Base-by-base conservation (phyloP, 2,113 vertebrate genomes). In the Campylomormyrus numenius region DNA sequence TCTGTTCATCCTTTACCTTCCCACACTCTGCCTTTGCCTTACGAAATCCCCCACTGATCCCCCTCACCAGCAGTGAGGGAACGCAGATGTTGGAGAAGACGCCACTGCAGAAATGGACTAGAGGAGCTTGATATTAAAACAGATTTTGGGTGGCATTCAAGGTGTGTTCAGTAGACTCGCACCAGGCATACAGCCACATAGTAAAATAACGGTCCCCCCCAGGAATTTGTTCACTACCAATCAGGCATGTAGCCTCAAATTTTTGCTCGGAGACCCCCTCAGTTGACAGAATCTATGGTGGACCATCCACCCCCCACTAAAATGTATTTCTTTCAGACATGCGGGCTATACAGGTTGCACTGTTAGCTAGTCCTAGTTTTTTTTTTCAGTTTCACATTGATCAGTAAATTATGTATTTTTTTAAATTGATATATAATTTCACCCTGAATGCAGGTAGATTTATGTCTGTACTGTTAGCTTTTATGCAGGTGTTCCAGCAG, bases 11-110 rank as follows among this genome's bases (percentile, higher is more conserved):
- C 85, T 49, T 62, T 49, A 83, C 83, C 90, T 89, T 88, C 70
- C 88, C 49, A 90, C 88, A 35, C 62, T 90, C 83, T 85, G 77
- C 19, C 53, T 85, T 90, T 90, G 77, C 90, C 45, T n/a, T 31
- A 10, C 9, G 9, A 85, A 46, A n/a, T 85, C 83, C 45, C 19
- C 45, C 8, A 48, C 45, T 6, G 74, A 80, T 19, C 35, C 35
- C 74, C 74, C 35, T 80, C 62, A 4, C 17, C 3, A 1, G 1
- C 74, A 42, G 74, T 19, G 15, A 42, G 13, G 74, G 35, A 27
- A 80, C 15, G 0, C 35, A 42, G 74, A 77, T 4, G 15, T 19
- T 19, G 70, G 11, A 77, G 70, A 39, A 77, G 27, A 39, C 39
- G 3, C 15, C 31, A 77, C 70, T 39, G 70, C 70, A 77, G 1